Evolutionary conservation across 2,797 vertebrate species (phyloP).

Genomic region (Enteromius radiatus): DNA sequence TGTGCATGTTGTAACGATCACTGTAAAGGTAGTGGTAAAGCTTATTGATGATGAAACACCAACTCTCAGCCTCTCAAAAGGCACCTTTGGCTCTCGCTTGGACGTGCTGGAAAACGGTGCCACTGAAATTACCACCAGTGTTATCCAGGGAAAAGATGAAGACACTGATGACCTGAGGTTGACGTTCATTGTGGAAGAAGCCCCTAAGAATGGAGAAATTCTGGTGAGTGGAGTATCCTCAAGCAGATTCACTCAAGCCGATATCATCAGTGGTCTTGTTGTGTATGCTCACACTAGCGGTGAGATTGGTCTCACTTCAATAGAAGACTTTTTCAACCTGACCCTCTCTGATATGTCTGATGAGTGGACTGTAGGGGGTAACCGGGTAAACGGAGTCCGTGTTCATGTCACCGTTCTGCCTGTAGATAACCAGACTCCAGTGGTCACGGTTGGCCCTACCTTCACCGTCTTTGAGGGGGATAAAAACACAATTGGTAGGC

Average conservation of each 20-base stretch:
- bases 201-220: constrained; percentile 84
- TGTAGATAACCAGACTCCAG: constrained; percentile 90
- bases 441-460: constrained; percentile 80
- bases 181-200: constrained; percentile 88
- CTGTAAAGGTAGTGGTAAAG: constrained; percentile 83
- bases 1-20: constrained; percentile 87
- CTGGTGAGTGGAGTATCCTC: constrained; percentile 84
- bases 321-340: constrained; percentile 88
- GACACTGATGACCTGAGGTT: constrained; percentile 89
- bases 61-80: constrained; percentile 75
- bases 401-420: constrained; percentile 89
- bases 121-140: constrained; percentile 87
- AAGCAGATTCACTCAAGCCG: constrained; percentile 87
- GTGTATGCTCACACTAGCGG: constrained; percentile 89
- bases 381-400: constrained; percentile 82
- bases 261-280: constrained; percentile 89
- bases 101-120: constrained; percentile 91
- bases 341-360: constrained; percentile 91
- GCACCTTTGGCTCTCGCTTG: constrained; percentile 87
- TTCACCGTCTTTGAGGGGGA: constrained; percentile 87
- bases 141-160: constrained; percentile 86
- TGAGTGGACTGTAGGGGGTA: constrained; percentile 87
- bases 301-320: constrained; percentile 86
- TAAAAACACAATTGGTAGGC: constrained; percentile 79
- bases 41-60: constrained; percentile 85